Conservation (phyloP, 2,797 vertebrate species). For the Limnodromus scolopaceus region DNA sequence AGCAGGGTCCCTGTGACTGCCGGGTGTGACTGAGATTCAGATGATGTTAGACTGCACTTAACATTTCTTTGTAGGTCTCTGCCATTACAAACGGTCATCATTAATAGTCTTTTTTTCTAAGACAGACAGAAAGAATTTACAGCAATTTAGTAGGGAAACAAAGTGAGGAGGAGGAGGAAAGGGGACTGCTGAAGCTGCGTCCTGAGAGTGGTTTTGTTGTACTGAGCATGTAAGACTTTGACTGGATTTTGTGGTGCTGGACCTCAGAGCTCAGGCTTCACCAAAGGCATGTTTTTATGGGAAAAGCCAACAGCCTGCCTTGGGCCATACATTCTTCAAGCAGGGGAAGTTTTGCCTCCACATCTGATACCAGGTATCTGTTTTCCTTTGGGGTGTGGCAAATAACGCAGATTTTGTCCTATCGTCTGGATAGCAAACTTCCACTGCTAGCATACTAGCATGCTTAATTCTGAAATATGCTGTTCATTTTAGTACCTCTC, state of each 20-base stretch:
- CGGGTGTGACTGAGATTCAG: background rate
- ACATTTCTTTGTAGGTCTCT: background rate
- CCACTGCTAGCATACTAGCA: background rate
- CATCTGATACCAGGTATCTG: background rate
- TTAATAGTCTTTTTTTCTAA: background rate
- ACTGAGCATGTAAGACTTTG: rapidly evolving
- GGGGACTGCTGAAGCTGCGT: background rate
- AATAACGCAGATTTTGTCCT: background rate
- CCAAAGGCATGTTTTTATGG: background rate
- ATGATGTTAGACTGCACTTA: background rate
- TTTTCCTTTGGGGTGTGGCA: background rate
- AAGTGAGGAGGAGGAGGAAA: background rate
- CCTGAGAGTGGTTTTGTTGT: background rate
- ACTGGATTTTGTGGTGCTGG: background rate
- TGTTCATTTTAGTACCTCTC: background rate
- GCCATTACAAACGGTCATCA: background rate
- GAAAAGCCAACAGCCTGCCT: background rate
- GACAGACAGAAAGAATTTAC: background rate
- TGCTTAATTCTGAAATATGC: background rate
- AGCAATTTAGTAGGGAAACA: background rate
- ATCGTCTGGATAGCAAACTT: background rate
- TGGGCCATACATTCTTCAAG: background rate
- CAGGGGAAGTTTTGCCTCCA: background rate
- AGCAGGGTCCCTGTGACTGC: background rate
- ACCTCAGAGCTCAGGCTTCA: background rate